Evolutionary conservation across 1,140 invertebrate genomes (phyloP), one percentile per base, ranked within the genome.

Genomic region (Achatina immaculata): DNA sequence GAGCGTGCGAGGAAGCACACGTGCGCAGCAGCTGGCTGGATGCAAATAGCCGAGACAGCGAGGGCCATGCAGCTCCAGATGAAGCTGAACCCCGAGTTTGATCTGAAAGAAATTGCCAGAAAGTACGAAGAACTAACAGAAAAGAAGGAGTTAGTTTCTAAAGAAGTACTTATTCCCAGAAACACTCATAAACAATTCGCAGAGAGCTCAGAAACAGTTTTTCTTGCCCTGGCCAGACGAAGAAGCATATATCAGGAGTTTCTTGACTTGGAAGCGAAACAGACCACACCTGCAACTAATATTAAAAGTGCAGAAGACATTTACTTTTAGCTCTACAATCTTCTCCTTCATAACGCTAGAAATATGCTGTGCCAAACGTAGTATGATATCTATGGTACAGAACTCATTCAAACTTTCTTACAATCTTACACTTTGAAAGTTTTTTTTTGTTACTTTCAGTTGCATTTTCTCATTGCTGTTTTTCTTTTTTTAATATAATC

Each of bases 1-100:
- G 42, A 74, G 36, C 40, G 42, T 31, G 72, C 72, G 24, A 74
- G 28, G 28, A 74, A 51, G 28, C 72, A 74, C 45, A 36, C 45
- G 1, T 1, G 42, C 24, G 72, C 72, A 21, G 72, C 72, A 24
- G 72, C 72, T 16, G 72, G 42, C 11, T 74, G 72, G 72, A 48
- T 36, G 31, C 40, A 48, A 16, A 28, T 74, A 21, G 42, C 72
- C 9, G 72, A 74, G 16, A 45, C 42, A 28, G 42, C 72, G 19
- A 45, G 45, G 36, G 28, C 43, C 9, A 31, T 36, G 43, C 72
- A 48, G 31, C 2, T 74, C 16, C 24, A 45, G 31, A 74, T 74
- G 28, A 19, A 48, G 14, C 28, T 51, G 16, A 45, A 74, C 34
- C 45, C 72, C 3, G 51, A 16, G 4, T 48, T 6, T 24, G 45